Conservation (phyloP, 2,113 vertebrate species). For the Nyctibius bracteatus region DNA sequence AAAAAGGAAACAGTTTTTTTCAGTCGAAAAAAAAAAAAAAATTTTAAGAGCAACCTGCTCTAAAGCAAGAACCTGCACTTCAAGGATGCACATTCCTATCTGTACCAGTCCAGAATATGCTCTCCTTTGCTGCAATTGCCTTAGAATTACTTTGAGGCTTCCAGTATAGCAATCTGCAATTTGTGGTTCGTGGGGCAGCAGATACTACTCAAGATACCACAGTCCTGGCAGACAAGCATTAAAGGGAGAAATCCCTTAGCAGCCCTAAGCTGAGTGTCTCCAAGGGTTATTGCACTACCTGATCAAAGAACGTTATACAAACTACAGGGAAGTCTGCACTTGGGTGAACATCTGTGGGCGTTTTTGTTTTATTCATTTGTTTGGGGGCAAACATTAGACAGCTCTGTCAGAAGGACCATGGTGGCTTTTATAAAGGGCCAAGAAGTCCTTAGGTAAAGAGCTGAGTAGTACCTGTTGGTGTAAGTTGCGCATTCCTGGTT, state of each 20-base stretch:
- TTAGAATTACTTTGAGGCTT: not conserved
- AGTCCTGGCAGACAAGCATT: not conserved
- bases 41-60: not conserved
- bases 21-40: not conserved
- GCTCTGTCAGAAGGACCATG: not conserved
- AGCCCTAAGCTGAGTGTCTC: not conserved
- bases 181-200: not conserved
- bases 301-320: not conserved
- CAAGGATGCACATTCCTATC: not conserved
- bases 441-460: not conserved
- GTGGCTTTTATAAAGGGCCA: not conserved
- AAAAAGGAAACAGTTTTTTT: not conserved
- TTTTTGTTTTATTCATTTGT: not conserved
- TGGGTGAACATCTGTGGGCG: not conserved
- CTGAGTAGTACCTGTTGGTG: constrained; percentile 86
- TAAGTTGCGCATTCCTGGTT: constrained; percentile 81
- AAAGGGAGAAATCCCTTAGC: not conserved
- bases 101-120: not conserved
- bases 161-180: not conserved
- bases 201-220: not conserved
- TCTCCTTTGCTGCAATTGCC: not conserved
- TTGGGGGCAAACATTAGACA: not conserved
- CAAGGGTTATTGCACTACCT: not conserved
- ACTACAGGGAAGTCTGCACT: not conserved
- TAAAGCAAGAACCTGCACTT: not conserved